phyloP scores from a whole-genome alignment of 1,140 invertebrate genomes.

The Drosophila orena region DNA sequence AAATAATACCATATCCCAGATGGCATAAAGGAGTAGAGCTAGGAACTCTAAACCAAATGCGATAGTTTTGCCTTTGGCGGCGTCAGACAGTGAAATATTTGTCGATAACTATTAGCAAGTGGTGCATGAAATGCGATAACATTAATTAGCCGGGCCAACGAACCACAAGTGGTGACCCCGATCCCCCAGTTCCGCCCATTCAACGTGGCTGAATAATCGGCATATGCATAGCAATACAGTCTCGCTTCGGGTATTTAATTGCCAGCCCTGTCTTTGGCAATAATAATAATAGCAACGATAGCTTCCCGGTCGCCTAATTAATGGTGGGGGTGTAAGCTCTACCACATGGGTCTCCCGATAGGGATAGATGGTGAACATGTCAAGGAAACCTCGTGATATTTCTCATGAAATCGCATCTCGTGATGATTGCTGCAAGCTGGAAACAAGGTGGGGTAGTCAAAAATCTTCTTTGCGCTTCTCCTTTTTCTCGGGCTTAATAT shows the following conservation, averaged over 20 bases:
- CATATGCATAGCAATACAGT: constrained; percentile 4
- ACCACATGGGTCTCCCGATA: background rate
- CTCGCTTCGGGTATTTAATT: constrained; percentile 45
- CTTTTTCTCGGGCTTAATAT: background rate
- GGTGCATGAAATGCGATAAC: constrained; percentile 82
- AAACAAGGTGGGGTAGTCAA: background rate
- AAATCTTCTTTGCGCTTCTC: constrained; percentile 1
- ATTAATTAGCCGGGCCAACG: constrained; percentile 68
- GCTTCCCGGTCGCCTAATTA: constrained; percentile 17
- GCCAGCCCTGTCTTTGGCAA: constrained; percentile 16
- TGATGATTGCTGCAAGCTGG: too few species aligned
- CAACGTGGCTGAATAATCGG: background rate
- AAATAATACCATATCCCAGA: constrained; percentile 36
- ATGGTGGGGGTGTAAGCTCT: constrained; percentile 21
- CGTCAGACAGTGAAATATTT: constrained; percentile 70
- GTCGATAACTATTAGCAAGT: constrained; percentile 80
- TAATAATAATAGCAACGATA: constrained; percentile 50
- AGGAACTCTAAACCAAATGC: constrained; percentile 17
- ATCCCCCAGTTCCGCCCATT: background rate
- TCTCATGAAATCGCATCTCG: too few species aligned
- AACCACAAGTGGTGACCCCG: constrained; percentile 40
- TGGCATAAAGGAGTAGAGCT: constrained; percentile 6
- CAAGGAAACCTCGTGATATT: background rate
- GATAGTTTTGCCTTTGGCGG: constrained; percentile 14
- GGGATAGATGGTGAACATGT: background rate